Conservation (phyloP, 1,140 invertebrate genomes). For the Phymorhynchus buccinoides region DNA sequence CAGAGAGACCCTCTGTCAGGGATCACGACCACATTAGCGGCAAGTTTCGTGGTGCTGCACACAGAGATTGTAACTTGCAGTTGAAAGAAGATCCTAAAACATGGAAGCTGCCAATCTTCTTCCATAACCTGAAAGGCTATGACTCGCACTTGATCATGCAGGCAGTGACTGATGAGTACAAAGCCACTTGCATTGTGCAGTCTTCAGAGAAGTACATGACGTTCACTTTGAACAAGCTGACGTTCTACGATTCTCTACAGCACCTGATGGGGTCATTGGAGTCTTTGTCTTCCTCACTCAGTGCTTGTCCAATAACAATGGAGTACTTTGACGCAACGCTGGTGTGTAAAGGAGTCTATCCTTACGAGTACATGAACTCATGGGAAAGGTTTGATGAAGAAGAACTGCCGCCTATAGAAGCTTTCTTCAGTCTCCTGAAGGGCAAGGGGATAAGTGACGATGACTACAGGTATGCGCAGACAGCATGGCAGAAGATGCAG, state of each 20-base stretch:
- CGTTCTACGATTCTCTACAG: background rate
- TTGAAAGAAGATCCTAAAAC: slow-evolving; percentile 11
- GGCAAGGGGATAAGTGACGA: slow-evolving; percentile 36
- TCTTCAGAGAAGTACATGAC: slow-evolving; percentile 62
- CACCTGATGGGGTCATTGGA: slow-evolving; percentile 24
- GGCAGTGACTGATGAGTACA: slow-evolving; percentile 54
- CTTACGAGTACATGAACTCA: slow-evolving; percentile 59
- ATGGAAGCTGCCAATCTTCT: slow-evolving; percentile 57
- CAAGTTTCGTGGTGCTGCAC: slow-evolving; percentile 45
- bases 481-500: slow-evolving; percentile 61
- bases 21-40: background rate
- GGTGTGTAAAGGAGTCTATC: slow-evolving; percentile 46
- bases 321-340: background rate
- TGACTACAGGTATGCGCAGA: slow-evolving; percentile 58
- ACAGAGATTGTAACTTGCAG: slow-evolving; percentile 19
- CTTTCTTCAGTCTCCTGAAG: slow-evolving; percentile 54
- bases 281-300: background rate
- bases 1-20: slow-evolving; percentile 42
- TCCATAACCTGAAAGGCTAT: slow-evolving; percentile 70
- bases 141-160: no score
- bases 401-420: slow-evolving; percentile 53
- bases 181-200: slow-evolving; percentile 40
- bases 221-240: no score
- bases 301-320: background rate
- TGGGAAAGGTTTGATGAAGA: slow-evolving; percentile 56